Base-by-base conservation (phyloP, 2,888 invertebrate genomes). In the Pyrocoelia pectoralis region DNA sequence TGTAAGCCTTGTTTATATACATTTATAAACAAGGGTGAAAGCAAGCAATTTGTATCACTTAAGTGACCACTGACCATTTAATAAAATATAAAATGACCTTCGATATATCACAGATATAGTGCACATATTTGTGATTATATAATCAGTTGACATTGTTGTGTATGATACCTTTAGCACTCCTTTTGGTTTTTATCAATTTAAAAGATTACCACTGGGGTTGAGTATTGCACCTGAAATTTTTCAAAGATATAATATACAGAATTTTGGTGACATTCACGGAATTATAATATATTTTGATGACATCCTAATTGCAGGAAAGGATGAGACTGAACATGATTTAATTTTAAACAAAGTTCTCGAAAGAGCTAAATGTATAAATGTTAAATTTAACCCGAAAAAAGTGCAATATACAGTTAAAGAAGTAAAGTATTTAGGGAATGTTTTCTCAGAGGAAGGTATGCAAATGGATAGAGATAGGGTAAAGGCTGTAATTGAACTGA, bases 261-360 rank as follows among this genome's bases (percentile, higher is more conserved):
- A 75, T 73, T 75, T 77, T 79, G 38, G 77, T 72, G 13, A 75
- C 68, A 71, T 73, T 65, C 18, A 51, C 51, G 50, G 76, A 62
- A 69, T 79, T 51, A 9, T 72, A 57, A 54, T 80, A 24, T 8
- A 24, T 24, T 24, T 24, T 24, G 24, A 24, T 24, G 24, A 24
- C 24, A 24, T 24, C 24, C 46, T 74, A 79, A 49, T 49, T 18
- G 49, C 49, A n/a, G n/a, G n/a, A n/a, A n/a, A 49, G 24, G 53
- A 18, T 18, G 50, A 62, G 54, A 43, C 58, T 67, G 57, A 72
- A 57, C 73, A 73, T 65, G 38, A 12, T 43, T 13, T 9, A 43
- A 43, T 43, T 43, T 43, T 43, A 43, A 4, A 43, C 70, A 73
- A 61, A 8, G 72, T 76, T 1, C 29, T 77, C 48, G 56, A 72